phyloP scores from a whole-genome alignment of 1,140 invertebrate species.

The Ceratosolen solmsi region DNA sequence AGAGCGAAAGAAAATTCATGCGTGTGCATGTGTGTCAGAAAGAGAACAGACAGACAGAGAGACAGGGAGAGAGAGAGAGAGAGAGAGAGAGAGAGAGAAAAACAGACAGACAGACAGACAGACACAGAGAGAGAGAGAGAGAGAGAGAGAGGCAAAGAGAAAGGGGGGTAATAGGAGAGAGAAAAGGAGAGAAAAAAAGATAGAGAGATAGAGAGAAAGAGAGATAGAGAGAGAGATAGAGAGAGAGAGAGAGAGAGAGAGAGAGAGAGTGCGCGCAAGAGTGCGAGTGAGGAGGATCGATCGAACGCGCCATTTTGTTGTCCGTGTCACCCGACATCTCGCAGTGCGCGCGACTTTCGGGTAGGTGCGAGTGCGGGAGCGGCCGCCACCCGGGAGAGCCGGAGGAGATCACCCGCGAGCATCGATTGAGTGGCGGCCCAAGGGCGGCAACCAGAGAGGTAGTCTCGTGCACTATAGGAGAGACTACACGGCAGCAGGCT shows the following conservation, averaged over 20 bases:
- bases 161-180: neutral
- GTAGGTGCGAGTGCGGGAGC: conserved; percentile 26
- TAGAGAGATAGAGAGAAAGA: neutral
- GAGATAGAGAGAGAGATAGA: neutral
- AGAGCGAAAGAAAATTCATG: too few relatives aligned
- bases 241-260: neutral
- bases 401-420: neutral
- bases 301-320: conserved; percentile 67
- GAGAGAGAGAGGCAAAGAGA: too few relatives aligned
- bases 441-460: conserved; percentile 45
- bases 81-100: too few relatives aligned
- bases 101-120: too few relatives aligned
- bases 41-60: too few relatives aligned
- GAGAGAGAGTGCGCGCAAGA: neutral
- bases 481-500: conserved; percentile 69
- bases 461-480: conserved; percentile 53
- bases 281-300: conserved; percentile 29
- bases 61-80: too few relatives aligned
- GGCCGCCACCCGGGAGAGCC: neutral
- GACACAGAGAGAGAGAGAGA: too few relatives aligned
- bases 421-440: conserved; percentile 1
- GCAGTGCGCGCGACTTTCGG: conserved; percentile 2
- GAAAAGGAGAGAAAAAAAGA: neutral
- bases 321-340: conserved; percentile 49
- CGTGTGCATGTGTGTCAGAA: too few relatives aligned